A percentile compares a stretch with the other conserved stretches of the same genome.
phyloP scores from a whole-genome alignment of 2,797 vertebrate species.

The Falco cherrug region DNA sequence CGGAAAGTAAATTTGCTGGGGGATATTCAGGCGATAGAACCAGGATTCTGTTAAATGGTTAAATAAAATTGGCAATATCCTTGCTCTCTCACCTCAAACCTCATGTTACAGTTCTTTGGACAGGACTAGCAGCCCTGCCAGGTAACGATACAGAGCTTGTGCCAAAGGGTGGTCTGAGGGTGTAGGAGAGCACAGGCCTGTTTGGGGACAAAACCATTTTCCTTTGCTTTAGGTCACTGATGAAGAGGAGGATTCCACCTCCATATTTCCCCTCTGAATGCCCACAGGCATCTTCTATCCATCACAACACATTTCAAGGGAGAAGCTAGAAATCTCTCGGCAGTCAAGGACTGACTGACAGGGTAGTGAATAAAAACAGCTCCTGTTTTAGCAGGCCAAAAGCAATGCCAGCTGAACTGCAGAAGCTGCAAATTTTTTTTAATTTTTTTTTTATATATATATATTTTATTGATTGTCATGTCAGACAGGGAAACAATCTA shows the following conservation, averaged over 20 bases:
- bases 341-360: slow-evolving; percentile 71
- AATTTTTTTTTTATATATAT: too few species aligned
- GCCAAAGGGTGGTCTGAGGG: background rate
- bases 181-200: background rate
- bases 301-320: slow-evolving; percentile 68
- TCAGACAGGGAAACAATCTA: slow-evolving; percentile 14
- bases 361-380: slow-evolving; percentile 52
- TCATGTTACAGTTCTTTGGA: background rate
- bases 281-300: slow-evolving; percentile 31
- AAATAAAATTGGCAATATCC: background rate
- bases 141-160: background rate
- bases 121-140: background rate
- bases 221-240: background rate
- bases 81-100: background rate
- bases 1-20: background rate
- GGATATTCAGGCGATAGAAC: background rate
- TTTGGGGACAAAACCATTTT: background rate
- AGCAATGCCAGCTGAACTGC: background rate
- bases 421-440: slow-evolving; percentile 45
- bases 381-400: slow-evolving; percentile 40
- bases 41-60: background rate
- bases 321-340: slow-evolving; percentile 71
- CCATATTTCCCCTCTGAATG: background rate
- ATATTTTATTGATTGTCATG: slow-evolving; percentile 67
- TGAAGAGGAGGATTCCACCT: background rate